Conservation (phyloP, 1,140 invertebrate genomes). For the Drosophila aff. region DNA sequence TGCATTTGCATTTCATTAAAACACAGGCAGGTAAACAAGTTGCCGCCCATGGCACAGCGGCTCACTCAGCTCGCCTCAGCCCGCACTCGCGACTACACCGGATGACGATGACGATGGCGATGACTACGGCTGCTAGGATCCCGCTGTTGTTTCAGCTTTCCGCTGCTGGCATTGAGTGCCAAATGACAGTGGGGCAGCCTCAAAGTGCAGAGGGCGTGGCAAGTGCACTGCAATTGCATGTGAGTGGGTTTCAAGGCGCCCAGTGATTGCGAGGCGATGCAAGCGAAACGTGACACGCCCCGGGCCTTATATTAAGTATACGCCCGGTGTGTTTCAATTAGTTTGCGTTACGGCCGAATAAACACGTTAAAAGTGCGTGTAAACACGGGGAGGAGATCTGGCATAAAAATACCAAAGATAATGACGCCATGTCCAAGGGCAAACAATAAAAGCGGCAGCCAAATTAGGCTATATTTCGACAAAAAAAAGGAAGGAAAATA, state of each 20-base stretch:
- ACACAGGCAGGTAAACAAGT: constrained; percentile 71
- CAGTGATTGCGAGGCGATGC: constrained; percentile 36
- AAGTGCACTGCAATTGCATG: constrained; percentile 49
- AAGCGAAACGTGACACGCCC: constrained; percentile 67
- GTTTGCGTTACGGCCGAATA: constrained; percentile 69
- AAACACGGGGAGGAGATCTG: constrained; percentile 47
- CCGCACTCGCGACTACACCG: constrained; percentile 32
- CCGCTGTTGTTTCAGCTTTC: constrained; percentile 52
- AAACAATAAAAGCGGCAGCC: constrained; percentile 65
- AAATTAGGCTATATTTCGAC: constrained; percentile 66
- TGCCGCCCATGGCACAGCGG: constrained; percentile 47
- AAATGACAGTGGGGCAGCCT: constrained; percentile 41
- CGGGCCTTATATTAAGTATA: constrained; percentile 56
- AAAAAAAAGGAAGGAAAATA: constrained; percentile 28
- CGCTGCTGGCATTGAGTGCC: constrained; percentile 58
- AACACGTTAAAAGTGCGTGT: constrained; percentile 80
- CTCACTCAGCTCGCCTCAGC: constrained; percentile 26
- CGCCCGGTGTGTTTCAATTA: constrained; percentile 71
- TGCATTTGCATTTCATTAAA: constrained; percentile 82
- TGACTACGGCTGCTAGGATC: constrained; percentile 15
- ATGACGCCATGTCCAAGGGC: constrained; percentile 58
- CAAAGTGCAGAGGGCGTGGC: constrained; percentile 25
- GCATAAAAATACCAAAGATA: constrained; percentile 45
- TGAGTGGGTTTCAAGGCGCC: constrained; percentile 55
- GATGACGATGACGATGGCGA: constrained; percentile 25